Base-by-base conservation (phyloP, 2,797 vertebrate genomes). In the Malacoctenus gilli region DNA sequence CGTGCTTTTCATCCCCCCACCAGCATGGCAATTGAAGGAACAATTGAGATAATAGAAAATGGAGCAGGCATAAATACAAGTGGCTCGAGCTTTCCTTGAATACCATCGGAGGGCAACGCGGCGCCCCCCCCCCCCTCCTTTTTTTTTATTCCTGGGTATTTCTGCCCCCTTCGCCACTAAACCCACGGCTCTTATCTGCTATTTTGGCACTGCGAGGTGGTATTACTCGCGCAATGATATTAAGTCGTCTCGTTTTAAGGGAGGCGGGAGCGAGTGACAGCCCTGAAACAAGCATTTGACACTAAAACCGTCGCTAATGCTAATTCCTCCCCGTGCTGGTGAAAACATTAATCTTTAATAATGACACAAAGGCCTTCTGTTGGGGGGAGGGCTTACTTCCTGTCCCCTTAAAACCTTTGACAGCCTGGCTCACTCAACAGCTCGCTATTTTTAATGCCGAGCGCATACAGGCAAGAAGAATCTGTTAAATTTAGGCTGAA, bases 291-390 rank as follows among this genome's bases (percentile, higher is more conserved):
- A 71, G 81, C 59, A 2, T 77, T 72, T 82, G 85, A 83, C 85
- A 84, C 74, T 86, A 81, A 89, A 88, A 85, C 80, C 81, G 44
- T 85, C 79, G 63, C 83, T 85, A 87, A 87, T 79, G 80, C 80
- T 86, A 87, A 89, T 87, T 86, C 84, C 80, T 72, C 57, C 36
- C 25, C 25, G 60, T 74, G 73, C 84, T 79, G 2, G 18, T 74
- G 58, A 80, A 79, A 80, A 85, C 81, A 79, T 87, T 82, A 77
- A 87, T 86, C 80, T 85, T 70, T 80, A 82, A 81, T 86, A 82
- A 85, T 77, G 85, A 84, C 84, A 85, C 63, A 84, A 83, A 86
- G 74, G 79, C 72, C 62, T 37, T 49, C 75, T 67, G 80, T 75
- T 9, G 5, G 48, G 37, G 40, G 68, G 57, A 60, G 51, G 67